Percentiles rank a stretch among this genome's conserved stretches.
Conservation (phyloP, 2,888 invertebrate genomes). For the Apodemia hepburni region DNA sequence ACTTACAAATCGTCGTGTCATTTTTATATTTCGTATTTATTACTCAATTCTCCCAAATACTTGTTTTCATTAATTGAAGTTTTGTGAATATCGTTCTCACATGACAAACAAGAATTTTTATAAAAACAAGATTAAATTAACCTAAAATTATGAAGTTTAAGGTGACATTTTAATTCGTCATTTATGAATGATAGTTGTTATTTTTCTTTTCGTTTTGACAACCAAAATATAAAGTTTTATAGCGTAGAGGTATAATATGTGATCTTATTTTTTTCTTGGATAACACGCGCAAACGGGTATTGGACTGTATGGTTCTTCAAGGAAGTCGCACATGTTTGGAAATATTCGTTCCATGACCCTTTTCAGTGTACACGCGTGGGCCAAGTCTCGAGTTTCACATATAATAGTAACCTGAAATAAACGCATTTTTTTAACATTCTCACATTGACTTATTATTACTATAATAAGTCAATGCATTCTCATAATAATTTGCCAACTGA, state of each 20-base stretch:
- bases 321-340: neutral
- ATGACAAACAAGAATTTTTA: neutral
- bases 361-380: no score
- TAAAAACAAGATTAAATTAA: neutral
- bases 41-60: neutral
- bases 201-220: neutral
- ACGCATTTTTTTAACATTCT: no score
- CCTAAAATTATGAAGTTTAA: neutral
- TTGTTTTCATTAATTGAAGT: neutral
- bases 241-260: neutral
- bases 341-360: no score
- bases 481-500: no score
- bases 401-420: no score
- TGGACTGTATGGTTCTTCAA: neutral
- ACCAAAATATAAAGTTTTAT: neutral
- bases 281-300: neutral
- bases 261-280: neutral
- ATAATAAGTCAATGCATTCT: no score
- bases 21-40: neutral
- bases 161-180: neutral
- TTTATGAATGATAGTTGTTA: neutral
- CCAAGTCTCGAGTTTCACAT: no score
- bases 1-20: neutral
- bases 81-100: neutral
- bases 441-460: no score